phyloP scores from a whole-genome alignment of 1,140 invertebrate species.

The Gryllus bimaculatus region DNA sequence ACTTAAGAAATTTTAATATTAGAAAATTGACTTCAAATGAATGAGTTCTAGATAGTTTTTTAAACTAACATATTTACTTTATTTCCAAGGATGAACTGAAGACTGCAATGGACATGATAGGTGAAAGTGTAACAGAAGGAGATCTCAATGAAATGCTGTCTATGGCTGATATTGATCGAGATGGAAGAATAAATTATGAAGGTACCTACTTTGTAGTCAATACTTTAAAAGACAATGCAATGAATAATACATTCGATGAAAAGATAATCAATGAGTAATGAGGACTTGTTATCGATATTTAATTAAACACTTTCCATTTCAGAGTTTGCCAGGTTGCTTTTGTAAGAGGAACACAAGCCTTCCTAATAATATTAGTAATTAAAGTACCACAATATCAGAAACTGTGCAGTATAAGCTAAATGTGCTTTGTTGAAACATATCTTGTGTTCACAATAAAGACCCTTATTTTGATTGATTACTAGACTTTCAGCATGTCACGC shows the following conservation, averaged over 20 bases:
- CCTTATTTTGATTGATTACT: slow-evolving; percentile 4
- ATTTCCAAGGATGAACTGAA: slow-evolving; percentile 52
- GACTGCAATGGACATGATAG: slow-evolving; percentile 66
- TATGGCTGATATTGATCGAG: slow-evolving; percentile 62
- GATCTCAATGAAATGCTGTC: slow-evolving; percentile 60
- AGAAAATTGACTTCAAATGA: too few relatives aligned
- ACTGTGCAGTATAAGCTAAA: slow-evolving; percentile 5
- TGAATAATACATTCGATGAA: slow-evolving; percentile 25
- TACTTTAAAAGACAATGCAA: slow-evolving; percentile 22
- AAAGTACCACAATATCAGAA: slow-evolving; percentile 11
- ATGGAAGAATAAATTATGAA: slow-evolving; percentile 69
- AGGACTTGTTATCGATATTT: not conserved
- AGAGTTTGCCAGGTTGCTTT: slow-evolving; percentile 54
- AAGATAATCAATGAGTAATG: slow-evolving; percentile 22
- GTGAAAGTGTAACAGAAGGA: slow-evolving; percentile 57
- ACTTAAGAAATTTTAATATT: too few relatives aligned
- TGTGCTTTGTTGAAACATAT: slow-evolving; percentile 10
- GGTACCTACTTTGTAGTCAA: slow-evolving; percentile 37
- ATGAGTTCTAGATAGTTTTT: too few relatives aligned
- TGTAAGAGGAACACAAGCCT: slow-evolving; percentile 38
- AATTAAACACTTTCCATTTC: slow-evolving; percentile 30
- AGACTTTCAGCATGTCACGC: not conserved
- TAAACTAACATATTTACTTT: not conserved
- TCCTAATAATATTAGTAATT: not conserved
- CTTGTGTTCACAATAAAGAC: slow-evolving; percentile 11